phyloP scores from a whole-genome alignment of 2,888 invertebrate genomes.

The Rhimphoctona megacephalus region DNA sequence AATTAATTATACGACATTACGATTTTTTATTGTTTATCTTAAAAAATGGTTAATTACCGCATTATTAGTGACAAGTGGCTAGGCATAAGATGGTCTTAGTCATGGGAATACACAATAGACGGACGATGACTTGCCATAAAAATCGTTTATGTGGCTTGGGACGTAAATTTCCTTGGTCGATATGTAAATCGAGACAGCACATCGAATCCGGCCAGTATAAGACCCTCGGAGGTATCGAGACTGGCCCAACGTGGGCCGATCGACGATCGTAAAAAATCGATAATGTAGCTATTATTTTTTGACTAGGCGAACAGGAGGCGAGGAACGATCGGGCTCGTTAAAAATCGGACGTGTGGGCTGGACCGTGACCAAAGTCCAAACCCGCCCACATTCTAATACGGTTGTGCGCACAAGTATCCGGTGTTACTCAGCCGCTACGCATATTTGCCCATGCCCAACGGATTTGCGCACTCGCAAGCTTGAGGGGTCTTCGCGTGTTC shows the following conservation, averaged over 20 bases:
- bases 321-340: slow-evolving; percentile 8
- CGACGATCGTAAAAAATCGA: slow-evolving; percentile 79
- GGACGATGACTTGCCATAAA: background rate
- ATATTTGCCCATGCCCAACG: background rate
- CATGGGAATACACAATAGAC: background rate
- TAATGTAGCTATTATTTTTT: slow-evolving; percentile 78
- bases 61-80: background rate
- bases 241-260: slow-evolving; percentile 48
- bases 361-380: slow-evolving; percentile 21
- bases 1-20: background rate
- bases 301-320: slow-evolving; percentile 79
- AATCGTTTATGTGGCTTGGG: background rate
- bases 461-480: background rate
- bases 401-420: slow-evolving; percentile 1
- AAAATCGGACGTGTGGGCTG: slow-evolving; percentile 60
- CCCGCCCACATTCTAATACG: slow-evolving; percentile 44
- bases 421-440: background rate
- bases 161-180: slow-evolving; percentile 55
- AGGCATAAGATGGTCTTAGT: background rate
- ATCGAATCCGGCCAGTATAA: slow-evolving; percentile 76
- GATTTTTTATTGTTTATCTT: background rate
- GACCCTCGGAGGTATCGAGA: slow-evolving; percentile 70
- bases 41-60: background rate
- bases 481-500: slow-evolving; percentile 41
- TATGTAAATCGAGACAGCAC: slow-evolving; percentile 78